Conservation (phyloP, 2,888 invertebrate species). For the Nephrotoma guestfalica region DNA sequence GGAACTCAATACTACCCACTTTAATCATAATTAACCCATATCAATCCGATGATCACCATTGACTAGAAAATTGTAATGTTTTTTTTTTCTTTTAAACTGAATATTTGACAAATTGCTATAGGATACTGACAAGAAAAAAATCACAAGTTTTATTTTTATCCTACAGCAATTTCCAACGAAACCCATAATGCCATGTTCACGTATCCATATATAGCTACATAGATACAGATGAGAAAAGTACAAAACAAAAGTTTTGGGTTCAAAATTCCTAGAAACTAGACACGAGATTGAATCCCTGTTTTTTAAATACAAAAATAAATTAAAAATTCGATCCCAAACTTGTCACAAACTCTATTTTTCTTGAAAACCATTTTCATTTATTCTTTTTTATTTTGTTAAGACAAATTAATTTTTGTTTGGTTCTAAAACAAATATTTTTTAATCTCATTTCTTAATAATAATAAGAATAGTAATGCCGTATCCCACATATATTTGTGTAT, state of each 20-base stretch:
- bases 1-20: background rate
- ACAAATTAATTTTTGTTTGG: background rate
- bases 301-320: background rate
- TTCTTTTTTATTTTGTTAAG: background rate
- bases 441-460: background rate
- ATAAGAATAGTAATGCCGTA: background rate
- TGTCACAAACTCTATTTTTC: background rate
- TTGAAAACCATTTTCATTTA: background rate
- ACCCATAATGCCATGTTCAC: background rate
- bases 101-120: background rate
- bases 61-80: background rate
- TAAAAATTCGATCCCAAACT: background rate
- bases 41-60: background rate
- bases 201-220: background rate
- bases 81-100: background rate
- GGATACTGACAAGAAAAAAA: background rate
- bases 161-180: background rate
- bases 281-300: background rate
- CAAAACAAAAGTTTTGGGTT: background rate
- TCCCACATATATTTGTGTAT: background rate
- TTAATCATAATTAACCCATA: background rate
- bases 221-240: background rate
- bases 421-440: background rate
- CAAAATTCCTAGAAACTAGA: background rate
- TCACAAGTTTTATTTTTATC: background rate